Percentiles rank a stretch among this genome's conserved stretches.
Conservation (phyloP, 2,113 vertebrate genomes). For the Sinocyclocheilus rhinocerous region DNA sequence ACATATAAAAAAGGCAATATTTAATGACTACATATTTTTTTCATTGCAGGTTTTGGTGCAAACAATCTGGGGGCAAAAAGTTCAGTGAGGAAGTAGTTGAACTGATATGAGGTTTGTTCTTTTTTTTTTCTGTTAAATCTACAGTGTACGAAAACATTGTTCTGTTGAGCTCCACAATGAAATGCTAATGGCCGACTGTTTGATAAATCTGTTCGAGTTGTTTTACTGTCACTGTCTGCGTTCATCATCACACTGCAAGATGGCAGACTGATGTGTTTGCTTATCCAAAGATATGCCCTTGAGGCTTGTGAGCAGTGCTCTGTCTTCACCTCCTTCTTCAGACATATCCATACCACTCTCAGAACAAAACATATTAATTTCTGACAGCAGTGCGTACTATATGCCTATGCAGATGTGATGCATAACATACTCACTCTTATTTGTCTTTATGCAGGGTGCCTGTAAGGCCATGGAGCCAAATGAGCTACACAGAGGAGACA, state of each 20-base stretch:
- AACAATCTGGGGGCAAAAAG: background rate
- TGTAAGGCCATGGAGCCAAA: background rate
- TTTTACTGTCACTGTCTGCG: slow-evolving; percentile 45
- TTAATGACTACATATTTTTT: background rate
- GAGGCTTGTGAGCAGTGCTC: slow-evolving; percentile 28
- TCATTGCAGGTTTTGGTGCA: background rate
- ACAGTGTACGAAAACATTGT: background rate
- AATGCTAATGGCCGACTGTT: slow-evolving; percentile 18
- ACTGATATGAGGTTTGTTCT: background rate
- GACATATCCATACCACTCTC: slow-evolving; percentile 23
- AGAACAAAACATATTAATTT: background rate
- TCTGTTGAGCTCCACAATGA: slow-evolving; percentile 4
- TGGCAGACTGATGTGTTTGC: slow-evolving; percentile 58
- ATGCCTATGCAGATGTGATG: background rate
- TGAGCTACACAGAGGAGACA: background rate
- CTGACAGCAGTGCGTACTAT: slow-evolving; percentile 1
- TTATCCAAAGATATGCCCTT: slow-evolving; percentile 51
- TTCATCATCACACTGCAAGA: slow-evolving; percentile 46
- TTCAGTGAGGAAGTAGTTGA: background rate
- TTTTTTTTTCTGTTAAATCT: background rate
- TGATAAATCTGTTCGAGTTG: slow-evolving; percentile 44
- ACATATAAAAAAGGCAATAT: background rate
- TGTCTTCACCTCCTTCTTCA: slow-evolving; percentile 27
- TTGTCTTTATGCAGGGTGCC: slow-evolving; percentile 12
- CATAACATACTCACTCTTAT: background rate